Evolutionary conservation across 23 tunicate genomes (phyloP).

Genomic region (Halocynthia roretzi): DNA sequence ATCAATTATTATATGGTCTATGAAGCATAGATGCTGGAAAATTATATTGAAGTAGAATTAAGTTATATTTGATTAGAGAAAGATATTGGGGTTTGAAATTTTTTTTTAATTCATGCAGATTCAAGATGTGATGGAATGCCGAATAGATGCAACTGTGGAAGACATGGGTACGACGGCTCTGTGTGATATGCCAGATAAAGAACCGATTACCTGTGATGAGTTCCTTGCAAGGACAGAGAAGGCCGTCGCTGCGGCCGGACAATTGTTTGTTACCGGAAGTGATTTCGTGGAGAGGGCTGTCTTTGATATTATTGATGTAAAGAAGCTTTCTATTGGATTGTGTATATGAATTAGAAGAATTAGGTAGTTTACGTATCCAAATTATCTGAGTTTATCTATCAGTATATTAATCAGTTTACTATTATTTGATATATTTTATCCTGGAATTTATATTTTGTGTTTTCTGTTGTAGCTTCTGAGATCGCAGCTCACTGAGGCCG

Average conservation of each 20-base stretch:
- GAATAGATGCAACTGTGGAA: conserved; percentile 79
- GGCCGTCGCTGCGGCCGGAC: conserved; percentile 35
- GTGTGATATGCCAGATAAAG: conserved; percentile 85
- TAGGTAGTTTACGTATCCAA: too few relatives aligned
- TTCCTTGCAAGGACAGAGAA: conserved; percentile 73
- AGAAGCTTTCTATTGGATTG: too few relatives aligned
- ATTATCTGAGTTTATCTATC: not conserved
- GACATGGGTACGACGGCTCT: conserved; percentile 85
- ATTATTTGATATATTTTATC: not conserved
- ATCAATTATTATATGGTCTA: too few relatives aligned
- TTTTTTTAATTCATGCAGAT: conserved; percentile 17
- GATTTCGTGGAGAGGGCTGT: conserved; percentile 79
- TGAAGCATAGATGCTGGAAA: too few relatives aligned
- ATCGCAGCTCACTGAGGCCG: conserved; percentile 52
- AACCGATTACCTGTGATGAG: conserved; percentile 78
- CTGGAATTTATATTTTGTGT: not conserved
- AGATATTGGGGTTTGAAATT: not conserved
- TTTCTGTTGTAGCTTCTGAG: conserved; percentile 41
- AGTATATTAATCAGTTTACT: not conserved
- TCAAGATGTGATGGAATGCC: conserved; percentile 92
- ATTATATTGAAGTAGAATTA: too few relatives aligned
- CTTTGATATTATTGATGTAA: conserved; percentile 82
- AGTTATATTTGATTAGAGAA: too few relatives aligned
- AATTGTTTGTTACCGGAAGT: conserved; percentile 53
- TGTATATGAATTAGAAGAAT: too few relatives aligned